Evolutionary conservation across 2,888 invertebrate species (phyloP).

Genomic region (Bibio marci): DNA sequence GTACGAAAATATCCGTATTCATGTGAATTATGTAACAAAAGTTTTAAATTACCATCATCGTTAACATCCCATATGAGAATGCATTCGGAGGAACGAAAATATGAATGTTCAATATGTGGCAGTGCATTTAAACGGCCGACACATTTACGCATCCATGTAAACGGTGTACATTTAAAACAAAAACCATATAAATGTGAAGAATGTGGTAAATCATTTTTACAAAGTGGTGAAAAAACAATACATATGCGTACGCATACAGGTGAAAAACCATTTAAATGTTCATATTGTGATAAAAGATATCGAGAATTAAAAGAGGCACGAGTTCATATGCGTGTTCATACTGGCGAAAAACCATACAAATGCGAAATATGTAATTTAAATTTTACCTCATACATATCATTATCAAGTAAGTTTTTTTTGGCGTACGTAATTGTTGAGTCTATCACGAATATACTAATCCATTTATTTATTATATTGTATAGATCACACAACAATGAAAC

Average conservation of each 20-base stretch:
- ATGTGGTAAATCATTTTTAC: slow-evolving; percentile 9
- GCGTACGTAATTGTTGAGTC: no score
- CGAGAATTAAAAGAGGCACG: slow-evolving; percentile 8
- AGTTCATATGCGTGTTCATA: slow-evolving; percentile 10
- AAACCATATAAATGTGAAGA: slow-evolving; percentile 10
- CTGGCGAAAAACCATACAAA: slow-evolving; percentile 9
- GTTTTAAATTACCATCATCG: slow-evolving; percentile 10
- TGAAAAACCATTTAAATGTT: slow-evolving; percentile 9
- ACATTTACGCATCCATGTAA: slow-evolving; percentile 9
- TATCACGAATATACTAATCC: no score
- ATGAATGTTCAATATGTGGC: slow-evolving; percentile 8
- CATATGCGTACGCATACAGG: slow-evolving; percentile 9
- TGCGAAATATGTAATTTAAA: slow-evolving; percentile 9
- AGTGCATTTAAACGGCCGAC: slow-evolving; percentile 10
- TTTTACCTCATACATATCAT: slow-evolving; percentile 9
- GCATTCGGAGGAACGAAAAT: slow-evolving; percentile 10
- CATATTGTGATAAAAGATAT: slow-evolving; percentile 9
- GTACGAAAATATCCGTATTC: slow-evolving; percentile 3
- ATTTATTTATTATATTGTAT: no score
- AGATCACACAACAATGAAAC: no score
- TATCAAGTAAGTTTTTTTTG: slow-evolving; percentile 9
- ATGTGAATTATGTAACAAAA: slow-evolving; percentile 9
- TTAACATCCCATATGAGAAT: slow-evolving; percentile 9
- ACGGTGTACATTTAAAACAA: slow-evolving; percentile 10
- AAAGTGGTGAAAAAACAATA: slow-evolving; percentile 9